Conservation (phyloP, 2,113 vertebrate species). For the Callospermophilus lateralis region DNA sequence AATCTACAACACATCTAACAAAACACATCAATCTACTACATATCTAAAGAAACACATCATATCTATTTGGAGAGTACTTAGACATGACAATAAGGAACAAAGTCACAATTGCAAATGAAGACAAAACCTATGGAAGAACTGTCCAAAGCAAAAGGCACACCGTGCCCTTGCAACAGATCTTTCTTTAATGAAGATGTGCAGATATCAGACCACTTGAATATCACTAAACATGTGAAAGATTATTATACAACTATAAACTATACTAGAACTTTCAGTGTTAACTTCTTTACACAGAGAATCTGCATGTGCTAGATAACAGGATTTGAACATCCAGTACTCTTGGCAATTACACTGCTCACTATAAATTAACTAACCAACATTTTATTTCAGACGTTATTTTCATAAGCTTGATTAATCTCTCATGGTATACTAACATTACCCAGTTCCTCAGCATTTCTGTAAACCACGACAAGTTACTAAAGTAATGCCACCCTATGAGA, state of each 20-base stretch:
- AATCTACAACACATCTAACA: not conserved
- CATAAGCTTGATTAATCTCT: not conserved
- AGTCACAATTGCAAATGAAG: not conserved
- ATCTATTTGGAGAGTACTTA: not conserved
- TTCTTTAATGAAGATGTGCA: conserved; percentile 4
- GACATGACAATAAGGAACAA: not conserved
- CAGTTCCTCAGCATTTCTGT: not conserved
- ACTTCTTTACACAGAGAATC: not conserved
- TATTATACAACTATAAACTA: not conserved
- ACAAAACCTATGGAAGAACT: not conserved
- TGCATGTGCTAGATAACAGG: not conserved
- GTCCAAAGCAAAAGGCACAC: not conserved
- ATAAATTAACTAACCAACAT: not conserved
- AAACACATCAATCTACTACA: not conserved
- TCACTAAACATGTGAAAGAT: not conserved
- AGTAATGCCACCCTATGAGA: not conserved
- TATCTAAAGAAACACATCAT: not conserved
- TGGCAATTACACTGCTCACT: not conserved
- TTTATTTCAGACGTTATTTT: not conserved
- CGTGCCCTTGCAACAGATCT: not conserved
- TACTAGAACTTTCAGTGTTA: not conserved
- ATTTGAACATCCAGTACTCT: not conserved
- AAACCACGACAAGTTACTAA: not conserved
- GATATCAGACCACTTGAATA: not conserved
- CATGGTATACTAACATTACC: not conserved